Percentiles rank a stretch among this genome's conserved stretches.
Evolutionary conservation across 1,140 invertebrate species (phyloP).

Genomic region (Zaprionus lachaisei): DNA sequence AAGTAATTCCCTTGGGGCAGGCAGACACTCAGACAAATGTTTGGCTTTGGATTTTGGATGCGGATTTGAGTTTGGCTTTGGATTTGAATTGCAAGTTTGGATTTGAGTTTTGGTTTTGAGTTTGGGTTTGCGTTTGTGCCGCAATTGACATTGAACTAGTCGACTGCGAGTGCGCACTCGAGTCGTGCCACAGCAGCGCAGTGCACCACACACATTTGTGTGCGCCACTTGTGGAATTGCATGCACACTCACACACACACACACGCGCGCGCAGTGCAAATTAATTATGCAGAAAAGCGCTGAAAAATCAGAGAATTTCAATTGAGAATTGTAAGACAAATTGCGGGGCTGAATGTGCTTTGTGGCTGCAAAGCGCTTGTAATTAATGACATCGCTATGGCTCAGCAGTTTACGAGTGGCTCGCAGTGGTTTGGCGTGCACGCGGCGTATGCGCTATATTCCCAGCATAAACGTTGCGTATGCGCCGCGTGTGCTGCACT

Average conservation of each 20-base stretch:
- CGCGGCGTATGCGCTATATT: conserved; percentile 71
- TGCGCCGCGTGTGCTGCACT: conserved; percentile 60
- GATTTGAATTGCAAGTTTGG: conserved; percentile 4
- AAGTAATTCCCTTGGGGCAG: conserved; percentile 62
- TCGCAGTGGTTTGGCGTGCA: not conserved
- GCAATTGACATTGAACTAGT: conserved; percentile 77
- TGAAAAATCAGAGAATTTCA: conserved; percentile 46
- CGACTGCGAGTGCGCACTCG: conserved; percentile 2
- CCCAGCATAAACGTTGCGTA: conserved; percentile 61
- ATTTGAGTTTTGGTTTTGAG: conserved; percentile 15
- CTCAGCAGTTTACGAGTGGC: conserved; percentile 71
- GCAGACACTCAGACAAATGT: conserved; percentile 23
- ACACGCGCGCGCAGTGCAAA: conserved; percentile 17
- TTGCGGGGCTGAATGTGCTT: conserved; percentile 35
- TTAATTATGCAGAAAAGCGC: conserved; percentile 35
- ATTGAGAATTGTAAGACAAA: conserved; percentile 59
- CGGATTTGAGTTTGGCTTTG: conserved; percentile 17
- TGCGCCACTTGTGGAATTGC: conserved; percentile 42
- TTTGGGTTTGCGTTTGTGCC: conserved; percentile 18
- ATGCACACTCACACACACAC: conserved; percentile 22
- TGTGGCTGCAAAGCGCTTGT: conserved; percentile 25
- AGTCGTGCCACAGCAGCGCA: conserved; percentile 53
- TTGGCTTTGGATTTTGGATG: not conserved
- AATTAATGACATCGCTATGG: conserved; percentile 74
- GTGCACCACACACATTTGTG: conserved; percentile 43